These are phyloP conservation scores for Aix galericulata DNA, from an alignment of 2,113 vertebrate genomes.

Conservation along the genomic window DNA sequence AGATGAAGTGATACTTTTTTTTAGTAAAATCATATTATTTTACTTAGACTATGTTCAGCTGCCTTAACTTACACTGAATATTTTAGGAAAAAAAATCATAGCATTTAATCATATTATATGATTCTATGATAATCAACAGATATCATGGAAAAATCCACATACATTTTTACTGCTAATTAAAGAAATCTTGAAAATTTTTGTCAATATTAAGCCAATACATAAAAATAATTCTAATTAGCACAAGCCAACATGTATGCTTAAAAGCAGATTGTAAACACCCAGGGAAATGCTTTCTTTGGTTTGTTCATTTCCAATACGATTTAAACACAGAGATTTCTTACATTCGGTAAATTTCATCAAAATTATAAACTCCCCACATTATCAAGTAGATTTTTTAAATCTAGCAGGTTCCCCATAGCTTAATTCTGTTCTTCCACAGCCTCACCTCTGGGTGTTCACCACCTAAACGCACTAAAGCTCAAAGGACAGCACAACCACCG, in stretches of 20 bases:
- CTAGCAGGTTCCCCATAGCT: not conserved
- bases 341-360: not conserved
- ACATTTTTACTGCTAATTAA: not conserved
- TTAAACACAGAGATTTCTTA: not conserved
- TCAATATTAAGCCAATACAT: not conserved
- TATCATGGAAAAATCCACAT: not conserved
- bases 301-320: not conserved
- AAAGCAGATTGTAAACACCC: constrained; percentile 5
- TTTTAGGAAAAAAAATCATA: no score
- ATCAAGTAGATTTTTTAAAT: not conserved
- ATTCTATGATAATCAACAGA: not conserved
- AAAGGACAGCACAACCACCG: rapidly evolving
- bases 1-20: not conserved
- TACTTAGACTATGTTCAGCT: not conserved
- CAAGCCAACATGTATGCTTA: not conserved
- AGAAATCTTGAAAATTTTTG: not conserved
- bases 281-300: not conserved
- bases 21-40: not conserved
- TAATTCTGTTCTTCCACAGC: not conserved
- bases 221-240: not conserved
- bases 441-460: not conserved
- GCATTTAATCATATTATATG: no score
- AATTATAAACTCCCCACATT: not conserved
- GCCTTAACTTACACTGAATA: not conserved
- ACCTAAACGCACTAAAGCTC: not conserved